Percentiles rank a stretch among this genome's conserved stretches.
phyloP scores from a whole-genome alignment of 1,140 invertebrate genomes.

The Zophobas morio region DNA sequence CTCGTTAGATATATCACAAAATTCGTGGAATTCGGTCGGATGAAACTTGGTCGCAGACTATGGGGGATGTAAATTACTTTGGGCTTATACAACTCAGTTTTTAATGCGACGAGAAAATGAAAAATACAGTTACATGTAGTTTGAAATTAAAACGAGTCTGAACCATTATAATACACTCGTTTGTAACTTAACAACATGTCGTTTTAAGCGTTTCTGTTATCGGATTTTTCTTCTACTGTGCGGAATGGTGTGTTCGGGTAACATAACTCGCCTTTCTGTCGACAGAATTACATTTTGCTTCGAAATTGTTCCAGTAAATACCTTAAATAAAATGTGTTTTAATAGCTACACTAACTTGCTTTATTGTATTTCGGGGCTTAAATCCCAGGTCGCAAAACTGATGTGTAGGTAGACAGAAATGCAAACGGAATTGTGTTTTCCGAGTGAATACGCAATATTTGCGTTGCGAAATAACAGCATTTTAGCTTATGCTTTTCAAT shows the following conservation, averaged over 20 bases:
- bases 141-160: slow-evolving; percentile 14
- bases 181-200: slow-evolving; percentile 25
- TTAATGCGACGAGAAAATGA: slow-evolving; percentile 18
- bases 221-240: neutral
- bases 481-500: no score
- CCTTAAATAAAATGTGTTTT: neutral
- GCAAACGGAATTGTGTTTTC: no score
- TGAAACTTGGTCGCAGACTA: neutral
- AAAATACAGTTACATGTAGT: slow-evolving; percentile 18
- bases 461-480: no score
- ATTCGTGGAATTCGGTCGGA: neutral
- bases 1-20: neutral
- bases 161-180: slow-evolving; percentile 7
- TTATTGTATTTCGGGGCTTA: neutral
- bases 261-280: slow-evolving; percentile 6
- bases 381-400: no score
- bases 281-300: slow-evolving; percentile 14
- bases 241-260: neutral
- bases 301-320: neutral
- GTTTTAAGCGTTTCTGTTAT: slow-evolving; percentile 24
- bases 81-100: slow-evolving; percentile 1
- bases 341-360: neutral
- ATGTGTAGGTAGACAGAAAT: no score
- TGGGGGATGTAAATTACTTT: slow-evolving; percentile 14
- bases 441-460: no score